Evolutionary conservation across 2,888 invertebrate species (phyloP), one percentile per base, ranked within the genome.

Genomic region (Zootermopsis nevadensis): DNA sequence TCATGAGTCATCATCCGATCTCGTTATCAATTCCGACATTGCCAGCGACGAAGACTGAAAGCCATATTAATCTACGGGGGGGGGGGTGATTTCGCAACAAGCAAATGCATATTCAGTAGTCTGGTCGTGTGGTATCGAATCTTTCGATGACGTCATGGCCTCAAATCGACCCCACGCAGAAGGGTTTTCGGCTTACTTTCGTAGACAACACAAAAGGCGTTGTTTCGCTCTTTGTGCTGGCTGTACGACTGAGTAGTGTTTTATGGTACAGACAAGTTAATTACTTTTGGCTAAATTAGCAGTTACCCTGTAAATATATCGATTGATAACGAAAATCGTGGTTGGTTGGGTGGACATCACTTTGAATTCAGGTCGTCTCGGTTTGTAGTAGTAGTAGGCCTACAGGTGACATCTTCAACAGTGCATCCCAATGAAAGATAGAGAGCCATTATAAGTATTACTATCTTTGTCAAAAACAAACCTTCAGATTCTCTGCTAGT

Each of bases 81-180:
- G 27, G 1, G 15, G 7, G 60, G 6, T 60, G n/a, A 60, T 60
- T 60, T 60, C 60, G 60, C 6, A 27, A n/a, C 60, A 60, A n/a
- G n/a, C 15, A 60, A 8, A 48, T 15, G 60, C 60, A 60, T 12
- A 27, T 60, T 24, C 48, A 48, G 60, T n/a, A 60, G n/a, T 27
- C 60, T n/a, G 4, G 27, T 60, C 27, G 60, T 69, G 69, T 15
- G 15, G 69, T 69, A 69, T 69, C 69, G 69, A 69, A 33, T 69
- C 19, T 33, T 33, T 69, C 19, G 1, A 69, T 69, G 69, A 69
- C 69, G 69, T 69, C 69, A 69, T 33, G n/a, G 60, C 27, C 60
- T n/a, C 60, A n/a, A 60, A 4, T 8, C 60, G n/a, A 27, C n/a
- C 60, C 60, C 60, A 60, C 60, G 60, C 60, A 60, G 60, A n/a